Base-by-base conservation (phyloP, 2,888 invertebrate species). In the Drosophila falleni region DNA sequence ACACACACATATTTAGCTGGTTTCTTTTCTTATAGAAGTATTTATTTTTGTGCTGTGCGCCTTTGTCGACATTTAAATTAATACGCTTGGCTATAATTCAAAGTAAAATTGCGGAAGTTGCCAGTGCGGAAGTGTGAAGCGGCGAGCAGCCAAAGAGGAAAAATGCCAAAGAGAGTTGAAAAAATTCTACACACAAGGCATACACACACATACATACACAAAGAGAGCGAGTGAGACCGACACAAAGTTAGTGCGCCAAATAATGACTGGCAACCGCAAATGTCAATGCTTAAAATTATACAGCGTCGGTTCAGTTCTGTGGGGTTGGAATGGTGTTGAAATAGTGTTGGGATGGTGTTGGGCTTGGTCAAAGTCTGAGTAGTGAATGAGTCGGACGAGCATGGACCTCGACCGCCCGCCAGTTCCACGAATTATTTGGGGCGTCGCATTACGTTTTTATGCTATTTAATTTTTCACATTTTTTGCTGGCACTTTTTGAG, bases 11-110 rank as follows among this genome's bases (percentile, higher is more conserved):
- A 65, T 71, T 66, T 62, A 56, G 59, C 47, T 59, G 71, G 53
- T 55, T 55, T 69, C 69, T 74, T 71, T 66, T 63, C 51, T 63
- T 62, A 68, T 59, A 51, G 58, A 51, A 68, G 71, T 86, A 74
- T 86, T 81, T 86, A 76, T 81, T 83, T 84, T 71, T 83, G 67
- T 67, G 62, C 49, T 84, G 69, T 70, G 78, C 62, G 83, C 75
- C 70, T 83, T 85, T 83, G 86, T 76, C 81, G 86, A 87, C 87
- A 87, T 87, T 87, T 87, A 87, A 87, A 87, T 87, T 87, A 87
- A 87, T 86, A 85, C 86, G 86, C 83, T 86, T 85, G 83, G 87
- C 83, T 87, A 87, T 87, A 87, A 87, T 87, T 87, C 87, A 87
- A 87, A 87, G 87, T 81, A 87, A 87, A 87, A 87, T 87, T 83